Evolutionary conservation across 2,888 invertebrate genomes (phyloP).

Genomic region (Galerucella nymphaeae): DNA sequence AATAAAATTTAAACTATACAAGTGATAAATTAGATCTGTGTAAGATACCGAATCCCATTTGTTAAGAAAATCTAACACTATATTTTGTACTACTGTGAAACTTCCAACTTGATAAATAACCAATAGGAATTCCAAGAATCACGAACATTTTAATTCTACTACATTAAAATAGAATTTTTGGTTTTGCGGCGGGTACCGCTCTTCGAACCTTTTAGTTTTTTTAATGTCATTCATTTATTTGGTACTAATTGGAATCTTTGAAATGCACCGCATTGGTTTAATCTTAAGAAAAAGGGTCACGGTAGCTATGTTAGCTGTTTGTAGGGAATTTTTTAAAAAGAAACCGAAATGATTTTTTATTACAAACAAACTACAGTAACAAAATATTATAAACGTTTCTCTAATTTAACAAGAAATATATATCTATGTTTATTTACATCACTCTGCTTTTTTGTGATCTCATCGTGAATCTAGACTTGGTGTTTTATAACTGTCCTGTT

Average conservation of each 20-base stretch:
- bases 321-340: conserved; percentile 22
- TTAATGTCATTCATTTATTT: conserved; percentile 19
- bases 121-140: conserved; percentile 3
- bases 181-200: conserved; percentile 22
- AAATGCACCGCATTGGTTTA: conserved; percentile 28
- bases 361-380: background rate
- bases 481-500: conserved; percentile 38
- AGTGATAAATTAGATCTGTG: too few relatives aligned
- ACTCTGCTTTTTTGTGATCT: conserved; percentile 35
- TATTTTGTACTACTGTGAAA: too few relatives aligned
- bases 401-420: background rate
- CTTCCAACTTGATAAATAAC: background rate
- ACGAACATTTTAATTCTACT: conserved; percentile 6
- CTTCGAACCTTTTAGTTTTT: conserved; percentile 5
- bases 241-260: conserved; percentile 36
- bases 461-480: conserved; percentile 36
- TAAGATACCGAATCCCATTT: too few relatives aligned
- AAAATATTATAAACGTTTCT: background rate
- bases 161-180: conserved; percentile 23
- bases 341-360: background rate
- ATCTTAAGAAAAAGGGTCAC: conserved; percentile 22
- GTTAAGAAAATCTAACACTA: too few relatives aligned
- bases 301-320: conserved; percentile 36
- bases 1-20: too few relatives aligned
- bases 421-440: background rate